phyloP scores from a whole-genome alignment of 2,113 vertebrate genomes.

The Macquaria ambigua region DNA sequence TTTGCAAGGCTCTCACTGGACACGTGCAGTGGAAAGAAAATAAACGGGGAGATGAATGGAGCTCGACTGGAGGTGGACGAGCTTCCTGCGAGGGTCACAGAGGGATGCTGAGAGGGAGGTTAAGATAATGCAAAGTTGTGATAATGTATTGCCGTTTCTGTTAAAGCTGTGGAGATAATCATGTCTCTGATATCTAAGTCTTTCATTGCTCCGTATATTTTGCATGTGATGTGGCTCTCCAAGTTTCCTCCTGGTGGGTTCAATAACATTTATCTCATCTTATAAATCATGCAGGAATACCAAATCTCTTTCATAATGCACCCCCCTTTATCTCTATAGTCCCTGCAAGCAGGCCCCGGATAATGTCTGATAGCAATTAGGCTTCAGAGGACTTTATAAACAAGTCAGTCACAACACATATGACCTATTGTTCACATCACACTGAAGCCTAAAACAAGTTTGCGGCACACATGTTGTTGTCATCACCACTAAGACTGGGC shows the following conservation, averaged over 20 bases:
- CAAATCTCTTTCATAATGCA: slow-evolving; percentile 38
- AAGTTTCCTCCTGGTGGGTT: slow-evolving; percentile 48
- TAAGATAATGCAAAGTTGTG: slow-evolving; percentile 46
- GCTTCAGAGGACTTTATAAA: slow-evolving; percentile 51
- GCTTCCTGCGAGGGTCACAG: slow-evolving; percentile 71
- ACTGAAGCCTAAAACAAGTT: slow-evolving; percentile 42
- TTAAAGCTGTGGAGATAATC: slow-evolving; percentile 12
- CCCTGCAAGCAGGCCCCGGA: slow-evolving; percentile 19
- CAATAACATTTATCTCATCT: slow-evolving; percentile 54
- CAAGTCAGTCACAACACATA: slow-evolving; percentile 52
- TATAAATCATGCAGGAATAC: slow-evolving; percentile 60
- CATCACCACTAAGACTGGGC: slow-evolving; percentile 54
- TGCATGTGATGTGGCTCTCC: slow-evolving; percentile 36
- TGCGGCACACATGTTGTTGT: slow-evolving; percentile 72
- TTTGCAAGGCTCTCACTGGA: slow-evolving; percentile 70
- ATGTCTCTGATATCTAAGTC: slow-evolving; percentile 19
- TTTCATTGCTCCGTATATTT: slow-evolving; percentile 43
- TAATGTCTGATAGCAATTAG: slow-evolving; percentile 62
- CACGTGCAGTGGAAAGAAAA: slow-evolving; percentile 71
- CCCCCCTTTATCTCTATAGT: slow-evolving; percentile 5
- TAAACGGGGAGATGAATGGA: slow-evolving; percentile 69
- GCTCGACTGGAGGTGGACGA: slow-evolving; percentile 64
- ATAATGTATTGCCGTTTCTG: slow-evolving; percentile 51
- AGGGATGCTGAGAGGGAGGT: slow-evolving; percentile 59
- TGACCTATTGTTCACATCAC: slow-evolving; percentile 64